A percentile compares a stretch with the other conserved stretches of the same genome.
phyloP scores from a whole-genome alignment of 1,140 invertebrate genomes.

The Drosophila malerkotliana region DNA sequence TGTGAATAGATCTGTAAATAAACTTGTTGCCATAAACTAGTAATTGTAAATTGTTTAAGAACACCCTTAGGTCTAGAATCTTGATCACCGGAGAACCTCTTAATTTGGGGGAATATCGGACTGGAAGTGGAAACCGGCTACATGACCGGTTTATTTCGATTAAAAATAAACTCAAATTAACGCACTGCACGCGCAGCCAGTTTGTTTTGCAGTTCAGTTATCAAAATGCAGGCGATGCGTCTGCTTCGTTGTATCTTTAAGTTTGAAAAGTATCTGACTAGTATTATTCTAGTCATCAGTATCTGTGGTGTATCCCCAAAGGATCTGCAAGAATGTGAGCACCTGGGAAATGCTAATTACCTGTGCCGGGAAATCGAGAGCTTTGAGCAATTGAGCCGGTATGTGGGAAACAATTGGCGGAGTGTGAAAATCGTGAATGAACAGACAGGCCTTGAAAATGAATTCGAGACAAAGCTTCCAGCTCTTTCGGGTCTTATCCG shows the following conservation, averaged over 20 bases:
- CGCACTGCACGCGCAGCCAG: constrained; percentile 8
- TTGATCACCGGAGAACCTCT: background rate
- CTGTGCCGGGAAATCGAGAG: constrained; percentile 62
- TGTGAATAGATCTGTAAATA: too few relatives aligned
- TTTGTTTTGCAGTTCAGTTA: constrained; percentile 16
- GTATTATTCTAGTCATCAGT: background rate
- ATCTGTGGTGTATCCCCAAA: constrained; percentile 16
- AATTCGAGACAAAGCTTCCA: constrained; percentile 4
- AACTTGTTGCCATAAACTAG: too few relatives aligned
- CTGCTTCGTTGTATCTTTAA: constrained; percentile 13
- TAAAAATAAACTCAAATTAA: constrained; percentile 48
- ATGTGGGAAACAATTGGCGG: constrained; percentile 40
- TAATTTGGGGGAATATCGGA: background rate
- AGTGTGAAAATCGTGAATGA: constrained; percentile 51
- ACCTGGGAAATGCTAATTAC: constrained; percentile 11
- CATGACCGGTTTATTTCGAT: constrained; percentile 42
- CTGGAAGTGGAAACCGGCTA: constrained; percentile 40
- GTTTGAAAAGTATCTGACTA: background rate
- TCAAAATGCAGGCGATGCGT: constrained; percentile 38
- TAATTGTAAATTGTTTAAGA: background rate
- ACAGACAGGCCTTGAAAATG: constrained; percentile 42
- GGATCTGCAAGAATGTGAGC: constrained; percentile 61
- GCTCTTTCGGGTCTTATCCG: constrained; percentile 15
- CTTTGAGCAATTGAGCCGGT: constrained; percentile 44
- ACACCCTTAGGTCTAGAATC: background rate